Evolutionary conservation across 2,888 invertebrate genomes (phyloP).

Genomic region (Cryptocephalus primarius): DNA sequence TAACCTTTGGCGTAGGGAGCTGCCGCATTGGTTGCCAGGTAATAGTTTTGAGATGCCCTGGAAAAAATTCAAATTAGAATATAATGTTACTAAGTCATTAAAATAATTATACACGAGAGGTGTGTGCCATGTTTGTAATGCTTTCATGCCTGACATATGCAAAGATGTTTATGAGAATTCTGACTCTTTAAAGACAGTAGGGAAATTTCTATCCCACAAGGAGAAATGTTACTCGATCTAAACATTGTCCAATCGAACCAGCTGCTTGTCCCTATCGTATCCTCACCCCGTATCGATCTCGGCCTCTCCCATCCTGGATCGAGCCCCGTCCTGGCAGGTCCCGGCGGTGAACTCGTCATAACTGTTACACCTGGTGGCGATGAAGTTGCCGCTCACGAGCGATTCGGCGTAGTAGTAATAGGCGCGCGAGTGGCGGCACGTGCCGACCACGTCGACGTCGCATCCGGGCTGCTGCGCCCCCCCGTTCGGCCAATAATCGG

Average conservation of each 20-base stretch:
- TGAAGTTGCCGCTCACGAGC: not conserved
- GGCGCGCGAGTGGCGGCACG: constrained; percentile 33
- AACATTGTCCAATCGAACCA: too few species aligned
- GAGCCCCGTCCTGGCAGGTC: not conserved
- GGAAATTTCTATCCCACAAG: too few species aligned
- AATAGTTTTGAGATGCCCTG: constrained; percentile 19
- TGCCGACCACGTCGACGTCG: constrained; percentile 21
- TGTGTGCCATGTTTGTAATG: too few species aligned
- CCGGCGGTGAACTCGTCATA: not conserved
- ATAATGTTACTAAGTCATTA: too few species aligned
- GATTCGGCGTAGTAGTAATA: not conserved
- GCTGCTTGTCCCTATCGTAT: too few species aligned
- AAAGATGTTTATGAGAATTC: too few species aligned
- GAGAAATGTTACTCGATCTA: too few species aligned
- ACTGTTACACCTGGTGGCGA: not conserved
- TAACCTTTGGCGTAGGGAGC: constrained; percentile 1
- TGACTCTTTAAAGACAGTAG: too few species aligned
- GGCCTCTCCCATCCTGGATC: not conserved
- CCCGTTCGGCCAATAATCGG: constrained; percentile 29
- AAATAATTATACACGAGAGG: too few species aligned
- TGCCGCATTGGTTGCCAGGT: not conserved
- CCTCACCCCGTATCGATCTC: not conserved
- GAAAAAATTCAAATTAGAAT: constrained; percentile 3
- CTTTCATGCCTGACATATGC: too few species aligned
- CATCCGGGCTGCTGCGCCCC: constrained; percentile 27